Evolutionary conservation across 2,113 vertebrate species (phyloP), one percentile per base, ranked within the genome.

Genomic region (Osmerus eperlanus): DNA sequence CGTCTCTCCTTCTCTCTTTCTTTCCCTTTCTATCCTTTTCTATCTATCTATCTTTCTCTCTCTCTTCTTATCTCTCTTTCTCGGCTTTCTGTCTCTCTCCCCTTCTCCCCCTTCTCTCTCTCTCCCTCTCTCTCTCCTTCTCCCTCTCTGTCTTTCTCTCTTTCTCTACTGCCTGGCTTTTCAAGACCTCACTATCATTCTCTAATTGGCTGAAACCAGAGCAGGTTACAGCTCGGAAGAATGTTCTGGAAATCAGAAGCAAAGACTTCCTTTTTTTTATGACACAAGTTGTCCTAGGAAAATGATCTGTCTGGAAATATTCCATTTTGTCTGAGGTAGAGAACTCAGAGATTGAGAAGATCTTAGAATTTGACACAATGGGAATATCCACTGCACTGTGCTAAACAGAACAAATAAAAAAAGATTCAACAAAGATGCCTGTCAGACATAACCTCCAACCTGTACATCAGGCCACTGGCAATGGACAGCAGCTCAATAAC

Each of bases 131-230:
- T 80, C 78, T 80, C 75, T 73, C 64, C 65, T 62, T 83, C 82
- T 74, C 73, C 25, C 84, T 84, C 88, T 86, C 32, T 36, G 32
- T 36, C 32, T 36, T 36, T 7, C 32, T 6, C 72, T 77, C 85
- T 16, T 70, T 88, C 84, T 81, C 1, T 7, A 36, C 32, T 36
- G 7, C 32, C 32, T 36, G 32, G 78, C 76, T 86, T 84, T 87
- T 84, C 87, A 91, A 87, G 86, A 85, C 85, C 84, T 64, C 80
- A 79, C 83, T 84, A 85, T 91, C 84, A 84, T 71, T 72, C 81
- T 86, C 68, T 88, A 91, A 91, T 88, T 90, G 88, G 83, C 86
- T 87, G 87, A 90, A 89, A 88, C 81, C 72, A 82, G 82, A 87
- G 83, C 82, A 77, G 72, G 78, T 83, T 64, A 12, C 84, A 78